Percentiles rank a stretch among this genome's conserved stretches.
phyloP scores from a whole-genome alignment of 2,113 vertebrate species.

The Lipophrys pholis region DNA sequence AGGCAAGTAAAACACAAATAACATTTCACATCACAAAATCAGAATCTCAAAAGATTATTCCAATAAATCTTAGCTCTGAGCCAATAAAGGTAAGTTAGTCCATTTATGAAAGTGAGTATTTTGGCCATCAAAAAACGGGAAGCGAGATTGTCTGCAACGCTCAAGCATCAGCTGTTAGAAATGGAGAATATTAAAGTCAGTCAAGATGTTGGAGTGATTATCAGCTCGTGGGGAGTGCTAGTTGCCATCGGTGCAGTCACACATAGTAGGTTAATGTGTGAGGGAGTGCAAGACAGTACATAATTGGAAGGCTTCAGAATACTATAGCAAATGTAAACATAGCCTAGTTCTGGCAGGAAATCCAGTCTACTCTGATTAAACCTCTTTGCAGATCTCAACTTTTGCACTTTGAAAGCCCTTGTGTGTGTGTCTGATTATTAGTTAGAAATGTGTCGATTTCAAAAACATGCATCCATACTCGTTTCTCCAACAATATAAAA shows the following conservation, averaged over 20 bases:
- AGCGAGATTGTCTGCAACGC: slow-evolving; percentile 70
- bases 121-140: slow-evolving; percentile 25
- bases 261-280: slow-evolving; percentile 60
- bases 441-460: slow-evolving; percentile 53
- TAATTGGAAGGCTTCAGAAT: slow-evolving; percentile 81
- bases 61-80: slow-evolving; percentile 33
- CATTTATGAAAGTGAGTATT: slow-evolving; percentile 25
- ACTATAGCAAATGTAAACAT: slow-evolving; percentile 84
- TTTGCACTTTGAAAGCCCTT: slow-evolving; percentile 83
- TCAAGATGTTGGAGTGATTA: slow-evolving; percentile 45
- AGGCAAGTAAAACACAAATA: slow-evolving; percentile 47
- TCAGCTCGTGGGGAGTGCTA: slow-evolving; percentile 51
- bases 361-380: slow-evolving; percentile 74
- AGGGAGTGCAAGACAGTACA: slow-evolving; percentile 78
- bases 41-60: slow-evolving; percentile 25
- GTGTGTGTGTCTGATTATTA: slow-evolving; percentile 58
- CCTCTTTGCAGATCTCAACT: slow-evolving; percentile 71
- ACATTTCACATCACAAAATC: slow-evolving; percentile 43
- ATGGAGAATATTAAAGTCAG: slow-evolving; percentile 34
- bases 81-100: slow-evolving; percentile 12
- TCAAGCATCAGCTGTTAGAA: slow-evolving; percentile 58
- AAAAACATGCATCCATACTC: slow-evolving; percentile 79
- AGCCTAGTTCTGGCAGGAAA: slow-evolving; percentile 78
- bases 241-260: slow-evolving; percentile 58
- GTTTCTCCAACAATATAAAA: slow-evolving; percentile 71